Evolutionary conservation across 2,888 invertebrate species (phyloP), one percentile per base, ranked within the genome.

Genomic region (Volucella inflata): DNA sequence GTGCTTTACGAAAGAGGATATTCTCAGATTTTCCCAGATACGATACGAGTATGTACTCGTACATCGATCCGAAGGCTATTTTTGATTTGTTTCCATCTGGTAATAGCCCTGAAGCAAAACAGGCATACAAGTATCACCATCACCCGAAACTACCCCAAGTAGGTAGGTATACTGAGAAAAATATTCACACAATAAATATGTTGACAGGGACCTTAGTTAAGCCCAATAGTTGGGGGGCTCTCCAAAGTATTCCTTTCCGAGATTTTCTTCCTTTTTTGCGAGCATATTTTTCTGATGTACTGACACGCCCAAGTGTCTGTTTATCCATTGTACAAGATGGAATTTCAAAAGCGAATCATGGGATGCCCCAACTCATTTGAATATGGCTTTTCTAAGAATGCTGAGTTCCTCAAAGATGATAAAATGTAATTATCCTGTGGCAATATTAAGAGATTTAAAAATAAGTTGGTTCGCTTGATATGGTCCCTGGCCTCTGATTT

Each of bases 71-170:
- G n/a, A 46, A 36, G 42, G 59, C 70, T 59, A 53, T 71, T 59
- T 65, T 71, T 82, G 71, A 72, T 77, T 36, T 46, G 36, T 17
- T 67, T 71, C 60, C 76, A 81, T 76, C 81, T 50, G 21, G 44
- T 70, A 76, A 67, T 59, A 62, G 46, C 55, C 44, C 57, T 17
- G 38, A 65, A 16, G 46, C 38, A 60, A 67, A 60, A 82, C 77
- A 76, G 68, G 77, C 77, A 71, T 82, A 82, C 76, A 76, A 65
- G 67, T 62, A 50, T 75, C 80, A 70, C 53, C 30, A 30, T 6
- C 4, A 30, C 6, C 30, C 59, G 12, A 59, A 48, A 70, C 64
- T 57, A 65, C 70, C 51, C 67, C 48, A 53, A 42, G 53, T n/a
- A n/a, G n/a, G n/a, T n/a, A n/a, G n/a, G n/a, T 30, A 40, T 55